Evolutionary conservation across 2,888 invertebrate species (phyloP), one percentile per base, ranked within the genome.

Genomic region (Epinotia demarniana): DNA sequence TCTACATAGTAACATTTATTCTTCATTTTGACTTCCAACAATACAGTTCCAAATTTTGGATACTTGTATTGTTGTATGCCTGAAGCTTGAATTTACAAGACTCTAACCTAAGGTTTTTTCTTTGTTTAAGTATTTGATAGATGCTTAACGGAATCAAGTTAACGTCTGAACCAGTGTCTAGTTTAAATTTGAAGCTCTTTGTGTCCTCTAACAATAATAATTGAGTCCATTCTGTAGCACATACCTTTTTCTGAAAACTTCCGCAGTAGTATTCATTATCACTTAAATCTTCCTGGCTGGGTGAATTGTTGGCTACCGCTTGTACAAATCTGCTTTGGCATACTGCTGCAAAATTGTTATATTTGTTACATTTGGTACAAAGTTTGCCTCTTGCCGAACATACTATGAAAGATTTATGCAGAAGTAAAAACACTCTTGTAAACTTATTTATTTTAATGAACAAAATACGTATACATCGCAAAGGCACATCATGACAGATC

Each of bases 51-150:
- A 60, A 46, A 64, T 19, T 58, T 49, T 64, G 58, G 27, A 49
- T 73, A 1, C 33, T 18, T 49, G 49, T 49, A 60, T 67, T 67
- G 39, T 67, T 67, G 73, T 46, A 61, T 61, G 67, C 67, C n/a
- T n/a, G n/a, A n/a, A n/a, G n/a, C n/a, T 8, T 67, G 27, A 61
- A 67, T 39, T 19, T 60, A 68, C 62, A 43, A 16, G 18, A n/a
- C 19, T 61, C 49, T 23, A 68, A n/a, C 3, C 19, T 16, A 19
- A 69, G 55, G 43, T 63, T 63, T 76, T 33, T 71, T 39, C 74
- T 71, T 68, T 76, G 73, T 67, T 77, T 39, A 73, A 71, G 76
- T 77, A 77, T 78, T 76, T 73, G 78, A 78, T 78, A 78, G 6
- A 23, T n/a, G 27, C n/a, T 60, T 6, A 60, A 46, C 0, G 60